phyloP scores from a whole-genome alignment of 2,888 invertebrate genomes.

The Pycnomerus fuliginosus region DNA sequence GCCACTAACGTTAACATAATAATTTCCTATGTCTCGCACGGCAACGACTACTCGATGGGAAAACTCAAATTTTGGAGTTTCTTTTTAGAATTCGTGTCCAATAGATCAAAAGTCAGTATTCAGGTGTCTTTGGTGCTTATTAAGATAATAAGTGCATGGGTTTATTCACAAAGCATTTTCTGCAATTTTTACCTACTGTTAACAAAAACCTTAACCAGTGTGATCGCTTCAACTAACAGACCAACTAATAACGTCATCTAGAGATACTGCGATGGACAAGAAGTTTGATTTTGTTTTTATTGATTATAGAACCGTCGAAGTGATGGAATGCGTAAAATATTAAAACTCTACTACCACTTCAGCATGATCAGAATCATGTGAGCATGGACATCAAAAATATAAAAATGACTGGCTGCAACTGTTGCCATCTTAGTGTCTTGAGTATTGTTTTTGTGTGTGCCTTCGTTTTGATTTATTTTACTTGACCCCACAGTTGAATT shows the following conservation, averaged over 20 bases:
- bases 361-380: conserved; percentile 38
- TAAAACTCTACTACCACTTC: conserved; percentile 15
- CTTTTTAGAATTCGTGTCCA: too few relatives aligned
- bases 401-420: conserved; percentile 49
- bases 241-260: conserved; percentile 15
- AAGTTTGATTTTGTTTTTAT: conserved; percentile 13
- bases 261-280: conserved; percentile 6
- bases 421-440: conserved; percentile 44
- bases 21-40: too few relatives aligned
- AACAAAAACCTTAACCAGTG: too few relatives aligned
- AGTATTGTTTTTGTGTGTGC: conserved; percentile 27
- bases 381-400: conserved; percentile 42
- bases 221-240: conserved; percentile 22
- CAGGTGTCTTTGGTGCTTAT: too few relatives aligned
- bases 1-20: too few relatives aligned
- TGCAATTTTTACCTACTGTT: too few relatives aligned
- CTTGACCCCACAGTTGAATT: background rate
- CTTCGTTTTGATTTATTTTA: background rate
- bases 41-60: too few relatives aligned
- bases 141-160: too few relatives aligned
- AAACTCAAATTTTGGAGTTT: too few relatives aligned
- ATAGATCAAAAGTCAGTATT: too few relatives aligned
- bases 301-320: conserved; percentile 13
- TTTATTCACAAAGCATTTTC: too few relatives aligned
- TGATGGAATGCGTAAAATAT: conserved; percentile 8